Percentiles rank a stretch among this genome's conserved stretches.
Conservation (phyloP, 1,140 invertebrate species). For the Bicyclus anynana region DNA sequence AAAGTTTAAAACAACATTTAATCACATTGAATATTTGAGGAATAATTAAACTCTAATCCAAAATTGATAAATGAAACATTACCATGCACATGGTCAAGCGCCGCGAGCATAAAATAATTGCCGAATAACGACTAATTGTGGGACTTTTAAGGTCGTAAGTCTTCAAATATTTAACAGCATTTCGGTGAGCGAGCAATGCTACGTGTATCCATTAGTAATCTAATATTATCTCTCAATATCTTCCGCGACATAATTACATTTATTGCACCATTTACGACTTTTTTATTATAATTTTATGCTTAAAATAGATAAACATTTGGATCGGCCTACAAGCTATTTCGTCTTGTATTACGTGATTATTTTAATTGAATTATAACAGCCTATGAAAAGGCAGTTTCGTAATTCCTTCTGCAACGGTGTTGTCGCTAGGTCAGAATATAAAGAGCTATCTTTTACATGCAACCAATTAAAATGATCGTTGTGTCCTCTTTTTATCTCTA, state of each 20-base stretch:
- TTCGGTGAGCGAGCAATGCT: no score
- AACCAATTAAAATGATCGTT: constrained; percentile 1
- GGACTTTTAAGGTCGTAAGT: not conserved
- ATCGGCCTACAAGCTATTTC: constrained; percentile 15
- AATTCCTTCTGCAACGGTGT: constrained; percentile 25
- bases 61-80: no score
- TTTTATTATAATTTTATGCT: not conserved
- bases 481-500: not conserved
- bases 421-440: constrained; percentile 17
- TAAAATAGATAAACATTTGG: constrained; percentile 8
- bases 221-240: not conserved
- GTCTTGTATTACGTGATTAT: constrained; percentile 8
- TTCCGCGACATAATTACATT: not conserved
- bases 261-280: not conserved
- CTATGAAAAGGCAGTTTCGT: constrained; percentile 19
- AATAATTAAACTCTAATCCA: no score
- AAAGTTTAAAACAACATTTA: no score
- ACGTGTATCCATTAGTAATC: no score
- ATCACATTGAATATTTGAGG: no score
- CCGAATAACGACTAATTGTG: not conserved
- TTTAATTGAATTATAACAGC: constrained; percentile 22
- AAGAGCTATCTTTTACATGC: constrained; percentile 3
- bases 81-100: not conserved
- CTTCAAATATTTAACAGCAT: not conserved
- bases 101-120: not conserved